Base-by-base conservation (phyloP, 2,113 vertebrate genomes). In the Phylloscopus trochilus region DNA sequence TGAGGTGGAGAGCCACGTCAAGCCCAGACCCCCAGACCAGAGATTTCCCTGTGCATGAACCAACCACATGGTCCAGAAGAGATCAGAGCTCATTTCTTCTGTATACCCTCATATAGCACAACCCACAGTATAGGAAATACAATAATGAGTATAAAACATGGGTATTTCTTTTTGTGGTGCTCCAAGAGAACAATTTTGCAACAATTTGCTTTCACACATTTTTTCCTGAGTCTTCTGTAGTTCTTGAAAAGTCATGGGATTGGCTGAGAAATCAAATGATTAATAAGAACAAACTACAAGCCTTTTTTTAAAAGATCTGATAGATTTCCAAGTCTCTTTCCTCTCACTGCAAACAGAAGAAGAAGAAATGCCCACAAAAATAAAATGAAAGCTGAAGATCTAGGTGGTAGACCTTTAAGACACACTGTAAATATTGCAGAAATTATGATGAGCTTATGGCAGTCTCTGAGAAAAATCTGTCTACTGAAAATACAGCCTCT, bases 341-440 rank as follows among this genome's bases (percentile, higher is more conserved):
- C 83, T 53, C 73, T 92, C n/a, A 20, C 18, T 88, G 17, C 10
- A 77, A 88, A 67, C 10, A 91, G 49, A 74, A 68, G 27, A 14
- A 67, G 37, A 80, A 80, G 52, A 77, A 90, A 70, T 53, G 33
- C 41, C 26, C 18, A 17, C 46, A 74, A 92, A 90, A 90, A 73
- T 20, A 74, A 75, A 69, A 58, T 56, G 44, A 66, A 85, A 89
- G 21, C 33, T 75, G 44, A 46, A 89, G 59, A 78, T 75, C 52
- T 82, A 72, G 60, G 26, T 78, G 56, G 55, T 68, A 72, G 66
- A 70, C 66, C 69, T 92, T 75, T 75, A 59, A 89, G 84, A 82
- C 33, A 70, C 46, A 35, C 56, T 82, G 62, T 77, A 90, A 94
- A 92, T 93, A 85, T 55, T 94, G 83, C 55, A 80, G 86, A 86